Base-by-base conservation (phyloP, 2,888 invertebrate genomes). In the Leucophenga montana region DNA sequence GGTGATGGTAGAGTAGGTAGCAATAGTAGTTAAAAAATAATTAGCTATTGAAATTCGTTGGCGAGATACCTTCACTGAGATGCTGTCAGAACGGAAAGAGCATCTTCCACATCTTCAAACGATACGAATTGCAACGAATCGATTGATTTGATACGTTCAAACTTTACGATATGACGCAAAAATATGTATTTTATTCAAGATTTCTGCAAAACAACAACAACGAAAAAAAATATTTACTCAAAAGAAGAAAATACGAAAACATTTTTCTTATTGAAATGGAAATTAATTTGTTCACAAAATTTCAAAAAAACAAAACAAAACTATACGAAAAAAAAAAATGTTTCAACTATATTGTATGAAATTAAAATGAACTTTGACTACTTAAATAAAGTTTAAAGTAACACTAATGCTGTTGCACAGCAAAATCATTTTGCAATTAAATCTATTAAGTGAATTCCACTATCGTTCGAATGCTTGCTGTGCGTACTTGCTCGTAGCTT, bases 151-250 rank as follows among this genome's bases (percentile, higher is more conserved):
- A 11, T 39, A 22, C 62, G 46, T 46, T 20, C 44, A 62, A 62
- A 44, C n/a, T 53, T 68, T 68, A 44, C 54, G 68, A 64, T 64
- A 68, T 68, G 68, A 68, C 68, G 64, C 68, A 68, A 68, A 62
- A 64, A 62, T 70, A 67, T 61, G 80, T 79, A 80, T 53, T 83
- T 74, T 84, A 83, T 78, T 79, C 82, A 84, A 83, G 80, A 46
- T 81, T 82, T 85, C 86, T 86, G 87, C 80, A 86, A 86, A 86
- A 86, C 83, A 85, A 82, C 76, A 78, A 80, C 81, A 78, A 82
- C 59, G 56, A 27, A 66, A 33, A 31, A 56, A 64, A 64, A 64
- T 64, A 13, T 68, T 65, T 65, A 65, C 61, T 69, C 46, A 31
- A 64, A 68, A 73, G 77, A 82, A 82, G 66, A 75, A 78, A 77